These are phyloP conservation scores for Neopelma chrysocephalum DNA, from an alignment of 2,797 vertebrate genomes.

Conservation along the genomic window DNA sequence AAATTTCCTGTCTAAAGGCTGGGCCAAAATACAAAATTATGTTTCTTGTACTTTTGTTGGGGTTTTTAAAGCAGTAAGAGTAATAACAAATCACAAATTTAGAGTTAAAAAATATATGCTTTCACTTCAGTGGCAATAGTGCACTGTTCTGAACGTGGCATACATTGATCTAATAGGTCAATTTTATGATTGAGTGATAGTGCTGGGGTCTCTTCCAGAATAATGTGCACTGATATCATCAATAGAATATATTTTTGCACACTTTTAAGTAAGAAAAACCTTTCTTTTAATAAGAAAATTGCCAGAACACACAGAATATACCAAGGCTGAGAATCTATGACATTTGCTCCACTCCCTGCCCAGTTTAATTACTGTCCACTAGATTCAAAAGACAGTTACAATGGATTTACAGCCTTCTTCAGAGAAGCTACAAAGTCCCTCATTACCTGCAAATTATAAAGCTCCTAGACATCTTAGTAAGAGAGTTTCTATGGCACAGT, in stretches of 20 bases:
- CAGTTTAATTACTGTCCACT: neutral
- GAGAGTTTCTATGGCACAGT: fast-evolving
- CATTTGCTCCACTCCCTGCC: neutral
- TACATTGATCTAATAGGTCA: neutral
- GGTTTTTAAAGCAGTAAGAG: neutral
- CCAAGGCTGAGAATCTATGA: neutral
- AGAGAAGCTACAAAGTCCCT: neutral
- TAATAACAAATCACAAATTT: neutral
- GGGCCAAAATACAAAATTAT: neutral
- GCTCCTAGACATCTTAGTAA: neutral
- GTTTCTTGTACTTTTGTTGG: neutral
- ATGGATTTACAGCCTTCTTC: neutral
- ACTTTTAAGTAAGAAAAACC: neutral
- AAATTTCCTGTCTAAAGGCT: neutral
- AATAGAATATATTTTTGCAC: neutral
- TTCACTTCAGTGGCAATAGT: fast-evolving
- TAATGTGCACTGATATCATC: neutral
- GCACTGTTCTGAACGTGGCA: fast-evolving
- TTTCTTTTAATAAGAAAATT: neutral
- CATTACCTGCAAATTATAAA: neutral
- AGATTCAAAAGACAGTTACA: neutral
- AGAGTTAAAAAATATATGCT: neutral
- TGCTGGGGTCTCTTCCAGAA: neutral
- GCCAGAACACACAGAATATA: neutral
- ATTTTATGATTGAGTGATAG: neutral